Evolutionary conservation across 2,797 vertebrate genomes (phyloP).

Genomic region (Prunella strophiata): DNA sequence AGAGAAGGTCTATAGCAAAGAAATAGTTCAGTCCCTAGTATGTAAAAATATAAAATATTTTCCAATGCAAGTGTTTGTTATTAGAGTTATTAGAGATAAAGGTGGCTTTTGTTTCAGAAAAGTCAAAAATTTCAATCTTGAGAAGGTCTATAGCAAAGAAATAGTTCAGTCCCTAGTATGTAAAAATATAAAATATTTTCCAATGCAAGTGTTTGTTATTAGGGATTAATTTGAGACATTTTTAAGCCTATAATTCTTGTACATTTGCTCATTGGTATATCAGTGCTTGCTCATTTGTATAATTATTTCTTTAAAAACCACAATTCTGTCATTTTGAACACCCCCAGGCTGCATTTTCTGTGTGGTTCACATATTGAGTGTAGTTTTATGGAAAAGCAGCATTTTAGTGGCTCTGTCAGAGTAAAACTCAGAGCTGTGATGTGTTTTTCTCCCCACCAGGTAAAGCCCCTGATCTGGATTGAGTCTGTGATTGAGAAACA

Average conservation of each 20-base stretch:
- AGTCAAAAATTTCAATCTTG: not conserved
- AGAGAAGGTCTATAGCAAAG: not conserved
- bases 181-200: not conserved
- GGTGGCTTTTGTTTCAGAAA: not conserved
- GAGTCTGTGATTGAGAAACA: conserved; percentile 99
- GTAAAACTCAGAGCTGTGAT: not conserved
- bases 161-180: not conserved
- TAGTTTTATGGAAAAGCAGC: not conserved
- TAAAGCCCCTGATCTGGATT: conserved; percentile 98
- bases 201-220: not conserved
- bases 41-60: not conserved
- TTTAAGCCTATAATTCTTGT: not conserved
- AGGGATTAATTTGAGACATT: not conserved
- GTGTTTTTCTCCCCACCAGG: conserved; percentile 74
- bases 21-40: not conserved
- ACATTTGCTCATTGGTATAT: accelerated
- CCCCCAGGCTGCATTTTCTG: not conserved
- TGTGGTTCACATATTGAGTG: not conserved
- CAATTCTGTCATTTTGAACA: not conserved
- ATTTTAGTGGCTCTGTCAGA: not conserved
- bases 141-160: not conserved
- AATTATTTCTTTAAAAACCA: not conserved
- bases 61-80: not conserved
- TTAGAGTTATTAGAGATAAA: not conserved
- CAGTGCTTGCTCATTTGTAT: not conserved